Conservation (phyloP, 2,888 invertebrate species). For the Drosophila helvetica region DNA sequence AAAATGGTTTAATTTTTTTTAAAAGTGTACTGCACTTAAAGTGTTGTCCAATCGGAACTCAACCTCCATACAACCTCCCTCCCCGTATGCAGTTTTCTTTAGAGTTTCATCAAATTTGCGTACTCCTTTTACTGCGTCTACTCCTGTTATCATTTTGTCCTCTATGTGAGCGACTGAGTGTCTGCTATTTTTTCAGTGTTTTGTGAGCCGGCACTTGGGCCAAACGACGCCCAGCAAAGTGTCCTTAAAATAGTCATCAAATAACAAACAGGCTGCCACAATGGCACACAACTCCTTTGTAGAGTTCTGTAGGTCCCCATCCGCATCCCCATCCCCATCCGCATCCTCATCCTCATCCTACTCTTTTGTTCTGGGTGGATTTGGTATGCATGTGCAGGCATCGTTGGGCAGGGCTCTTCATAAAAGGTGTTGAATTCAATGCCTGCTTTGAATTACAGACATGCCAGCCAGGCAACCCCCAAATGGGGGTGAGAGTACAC, state of each 20-base stretch:
- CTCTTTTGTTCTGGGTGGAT: conserved; percentile 33
- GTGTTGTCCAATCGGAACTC: not conserved
- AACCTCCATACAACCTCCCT: not conserved
- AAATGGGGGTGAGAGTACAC: conserved; percentile 4
- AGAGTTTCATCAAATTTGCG: conserved; percentile 41
- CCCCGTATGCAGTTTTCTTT: conserved; percentile 12
- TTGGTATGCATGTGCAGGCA: conserved; percentile 54
- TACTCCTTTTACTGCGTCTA: conserved; percentile 38
- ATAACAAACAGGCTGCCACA: conserved; percentile 51
- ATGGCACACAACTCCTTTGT: conserved; percentile 14
- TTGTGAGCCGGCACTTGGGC: conserved; percentile 41
- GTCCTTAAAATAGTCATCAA: conserved; percentile 65
- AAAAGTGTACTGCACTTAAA: not conserved
- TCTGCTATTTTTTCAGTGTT: conserved; percentile 13
- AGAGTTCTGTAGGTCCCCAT: not conserved
- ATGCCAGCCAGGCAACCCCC: conserved; percentile 16
- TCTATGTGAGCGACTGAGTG: conserved; percentile 20
- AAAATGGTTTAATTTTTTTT: not conserved
- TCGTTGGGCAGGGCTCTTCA: conserved; percentile 30
- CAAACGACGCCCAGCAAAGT: conserved; percentile 55
- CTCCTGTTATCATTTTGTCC: conserved; percentile 28
- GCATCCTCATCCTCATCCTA: not conserved
- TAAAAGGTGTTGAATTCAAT: conserved; percentile 70
- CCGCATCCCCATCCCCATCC: not conserved
- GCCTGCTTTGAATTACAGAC: conserved; percentile 59